These are phyloP conservation scores for Melanotaenia nigrans DNA, from an alignment of 2,797 vertebrate genomes.

Conservation along the genomic window DNA sequence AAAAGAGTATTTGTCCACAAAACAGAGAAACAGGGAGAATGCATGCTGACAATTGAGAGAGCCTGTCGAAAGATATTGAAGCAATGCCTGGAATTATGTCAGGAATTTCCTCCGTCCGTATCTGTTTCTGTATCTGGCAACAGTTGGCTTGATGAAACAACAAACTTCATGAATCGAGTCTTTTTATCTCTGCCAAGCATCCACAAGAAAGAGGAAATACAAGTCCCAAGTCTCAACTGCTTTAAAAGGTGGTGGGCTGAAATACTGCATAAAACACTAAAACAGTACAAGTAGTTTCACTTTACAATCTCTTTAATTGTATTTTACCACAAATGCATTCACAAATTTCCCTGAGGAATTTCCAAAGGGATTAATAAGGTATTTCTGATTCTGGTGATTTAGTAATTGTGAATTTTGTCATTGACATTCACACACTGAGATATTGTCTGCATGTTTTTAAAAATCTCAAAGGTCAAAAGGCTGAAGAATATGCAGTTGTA, in stretches of 20 bases:
- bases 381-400: too few species aligned
- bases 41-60: constrained; percentile 19
- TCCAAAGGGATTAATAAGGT: too few species aligned
- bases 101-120: constrained; percentile 15
- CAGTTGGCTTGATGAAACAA: background rate
- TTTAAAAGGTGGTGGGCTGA: background rate
- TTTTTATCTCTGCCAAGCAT: constrained; percentile 2
- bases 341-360: too few species aligned
- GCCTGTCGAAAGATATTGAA: constrained; percentile 20
- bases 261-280: background rate
- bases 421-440: too few species aligned
- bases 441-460: background rate
- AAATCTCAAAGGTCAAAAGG: too few species aligned
- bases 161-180: constrained; percentile 2
- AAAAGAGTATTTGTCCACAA: constrained; percentile 18
- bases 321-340: background rate
- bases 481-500: too few species aligned
- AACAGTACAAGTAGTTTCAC: background rate
- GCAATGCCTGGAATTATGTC: constrained; percentile 1
- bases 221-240: background rate
- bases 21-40: constrained; percentile 45
- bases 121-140: constrained; percentile 15
- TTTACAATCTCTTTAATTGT: too few species aligned
- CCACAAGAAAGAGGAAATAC: background rate
- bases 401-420: background rate